These are phyloP conservation scores for Tromatobia lineatoria DNA, from an alignment of 2,888 invertebrate species.

Conservation along the genomic window DNA sequence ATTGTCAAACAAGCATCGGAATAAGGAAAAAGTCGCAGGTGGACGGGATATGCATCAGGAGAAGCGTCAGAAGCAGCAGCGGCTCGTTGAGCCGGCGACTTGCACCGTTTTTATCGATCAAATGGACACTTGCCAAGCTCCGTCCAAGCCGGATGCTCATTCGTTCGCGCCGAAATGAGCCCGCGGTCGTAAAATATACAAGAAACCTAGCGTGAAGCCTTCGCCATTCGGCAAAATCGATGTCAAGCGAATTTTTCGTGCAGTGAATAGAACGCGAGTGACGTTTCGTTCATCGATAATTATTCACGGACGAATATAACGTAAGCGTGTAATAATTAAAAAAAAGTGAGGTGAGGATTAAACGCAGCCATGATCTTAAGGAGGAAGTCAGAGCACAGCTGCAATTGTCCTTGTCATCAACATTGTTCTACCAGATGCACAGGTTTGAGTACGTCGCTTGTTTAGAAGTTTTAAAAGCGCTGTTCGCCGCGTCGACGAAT, in stretches of 20 bases:
- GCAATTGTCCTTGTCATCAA: slow-evolving; percentile 84
- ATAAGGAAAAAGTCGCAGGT: slow-evolving; percentile 42
- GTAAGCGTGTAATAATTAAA: slow-evolving; percentile 8
- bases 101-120: slow-evolving; percentile 68
- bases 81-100: slow-evolving; percentile 53
- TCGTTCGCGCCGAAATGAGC: slow-evolving; percentile 57
- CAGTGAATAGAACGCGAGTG: slow-evolving; percentile 32
- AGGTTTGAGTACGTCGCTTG: slow-evolving; percentile 77
- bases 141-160: neutral
- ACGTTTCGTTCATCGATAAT: neutral
- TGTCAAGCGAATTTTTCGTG: neutral
- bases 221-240: neutral
- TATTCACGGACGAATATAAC: neutral
- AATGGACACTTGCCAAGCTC: slow-evolving; percentile 66
- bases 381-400: slow-evolving; percentile 78
- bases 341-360: slow-evolving; percentile 14
- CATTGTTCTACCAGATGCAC: slow-evolving; percentile 83
- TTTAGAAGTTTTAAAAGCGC: neutral
- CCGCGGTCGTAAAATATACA: slow-evolving; percentile 7
- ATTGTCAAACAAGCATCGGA: slow-evolving; percentile 49
- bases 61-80: slow-evolving; percentile 19
- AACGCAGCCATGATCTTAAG: slow-evolving; percentile 76
- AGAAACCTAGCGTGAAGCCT: neutral
- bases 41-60: slow-evolving; percentile 63
- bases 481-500: neutral